Percentiles rank a stretch among this genome's conserved stretches.
phyloP scores from a whole-genome alignment of 2,888 invertebrate genomes.

The Strigamia crassipes region DNA sequence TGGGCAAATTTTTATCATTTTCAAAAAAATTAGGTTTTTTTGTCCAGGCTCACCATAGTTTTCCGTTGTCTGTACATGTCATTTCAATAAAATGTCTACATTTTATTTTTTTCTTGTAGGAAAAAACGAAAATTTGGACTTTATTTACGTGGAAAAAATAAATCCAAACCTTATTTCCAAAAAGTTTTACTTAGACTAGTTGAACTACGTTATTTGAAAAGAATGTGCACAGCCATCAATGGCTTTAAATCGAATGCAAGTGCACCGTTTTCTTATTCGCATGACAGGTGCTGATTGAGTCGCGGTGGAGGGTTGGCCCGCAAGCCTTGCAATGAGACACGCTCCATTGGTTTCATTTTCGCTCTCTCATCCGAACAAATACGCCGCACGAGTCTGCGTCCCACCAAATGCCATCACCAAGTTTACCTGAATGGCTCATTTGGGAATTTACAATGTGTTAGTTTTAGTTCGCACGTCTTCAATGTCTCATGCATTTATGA shows the following conservation, averaged over 20 bases:
- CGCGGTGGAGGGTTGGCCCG: constrained; percentile 30
- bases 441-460: not conserved
- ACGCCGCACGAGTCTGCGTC: not conserved
- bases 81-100: too few species aligned
- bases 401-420: constrained; percentile 7
- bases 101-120: too few species aligned
- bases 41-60: not conserved
- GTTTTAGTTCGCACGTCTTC: not conserved
- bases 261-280: constrained; percentile 29
- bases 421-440: constrained; percentile 32
- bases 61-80: too few species aligned
- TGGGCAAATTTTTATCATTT: not conserved
- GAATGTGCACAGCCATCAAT: constrained; percentile 3
- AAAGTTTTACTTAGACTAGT: constrained; percentile 5
- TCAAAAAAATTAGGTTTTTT: not conserved
- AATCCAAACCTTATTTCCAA: not conserved
- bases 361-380: constrained; percentile 20
- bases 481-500: not conserved
- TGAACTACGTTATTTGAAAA: constrained; percentile 5
- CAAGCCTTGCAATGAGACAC: constrained; percentile 1
- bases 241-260: constrained; percentile 24
- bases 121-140: too few species aligned
- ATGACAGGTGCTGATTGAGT: constrained; percentile 42
- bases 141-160: not conserved
- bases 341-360: constrained; percentile 40